Percentiles rank a stretch among this genome's conserved stretches.
Conservation (phyloP, 2,888 invertebrate species). For the Ophraella communa region DNA sequence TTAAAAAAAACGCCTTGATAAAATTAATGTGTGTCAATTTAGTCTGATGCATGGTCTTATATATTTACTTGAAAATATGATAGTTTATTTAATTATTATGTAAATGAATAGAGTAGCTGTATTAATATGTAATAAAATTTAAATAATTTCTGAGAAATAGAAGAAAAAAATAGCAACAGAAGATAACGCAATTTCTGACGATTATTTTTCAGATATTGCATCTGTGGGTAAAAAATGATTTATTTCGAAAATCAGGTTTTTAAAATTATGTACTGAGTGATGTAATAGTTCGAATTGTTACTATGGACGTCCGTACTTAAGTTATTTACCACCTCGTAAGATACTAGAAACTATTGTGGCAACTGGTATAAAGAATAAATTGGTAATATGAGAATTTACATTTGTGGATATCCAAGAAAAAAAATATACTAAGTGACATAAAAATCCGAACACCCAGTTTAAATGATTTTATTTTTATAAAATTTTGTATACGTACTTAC, state of each 20-base stretch:
- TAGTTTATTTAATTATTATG: not conserved
- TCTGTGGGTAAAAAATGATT: slow-evolving; percentile 5
- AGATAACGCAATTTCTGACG: slow-evolving; percentile 18
- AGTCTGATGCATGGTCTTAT: no score
- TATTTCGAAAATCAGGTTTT: slow-evolving; percentile 17
- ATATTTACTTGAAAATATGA: not conserved
- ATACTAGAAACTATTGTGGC: not conserved
- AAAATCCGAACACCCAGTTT: no score
- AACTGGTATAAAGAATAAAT: no score
- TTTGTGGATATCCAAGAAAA: no score
- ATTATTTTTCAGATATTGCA: slow-evolving; percentile 24
- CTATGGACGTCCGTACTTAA: not conserved
- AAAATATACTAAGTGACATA: no score
- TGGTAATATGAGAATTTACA: no score
- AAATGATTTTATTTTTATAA: no score
- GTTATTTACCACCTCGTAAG: not conserved
- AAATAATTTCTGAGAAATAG: not conserved
- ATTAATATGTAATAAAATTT: not conserved
- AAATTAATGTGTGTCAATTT: no score
- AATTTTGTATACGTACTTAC: no score
- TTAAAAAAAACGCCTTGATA: no score
- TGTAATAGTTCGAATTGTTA: slow-evolving; percentile 18
- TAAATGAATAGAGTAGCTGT: not conserved
- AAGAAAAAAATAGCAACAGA: not conserved
- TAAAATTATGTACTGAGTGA: slow-evolving; percentile 8